Evolutionary conservation across 1,140 invertebrate genomes (phyloP).

Genomic region (Trinorchestia longiramus): DNA sequence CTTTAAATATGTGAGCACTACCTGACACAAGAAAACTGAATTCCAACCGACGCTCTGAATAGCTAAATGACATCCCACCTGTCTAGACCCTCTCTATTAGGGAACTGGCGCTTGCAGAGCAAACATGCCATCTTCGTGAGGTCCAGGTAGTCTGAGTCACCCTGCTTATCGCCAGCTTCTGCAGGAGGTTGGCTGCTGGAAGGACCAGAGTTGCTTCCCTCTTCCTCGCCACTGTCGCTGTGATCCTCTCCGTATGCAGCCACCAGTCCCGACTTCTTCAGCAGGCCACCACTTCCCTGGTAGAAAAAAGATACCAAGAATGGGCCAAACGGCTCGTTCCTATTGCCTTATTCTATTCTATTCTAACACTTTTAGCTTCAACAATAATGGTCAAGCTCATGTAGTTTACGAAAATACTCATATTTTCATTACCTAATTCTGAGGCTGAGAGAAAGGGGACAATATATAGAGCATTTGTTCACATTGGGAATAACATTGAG

Average conservation of each 20-base stretch:
- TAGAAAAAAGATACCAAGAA: neutral
- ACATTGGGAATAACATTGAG: neutral
- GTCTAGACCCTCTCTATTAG: slow-evolving; percentile 86
- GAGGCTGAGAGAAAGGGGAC: neutral
- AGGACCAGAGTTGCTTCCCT: slow-evolving; percentile 55
- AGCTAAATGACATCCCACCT: slow-evolving; percentile 70
- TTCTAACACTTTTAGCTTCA: too few species aligned
- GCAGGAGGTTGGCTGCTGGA: slow-evolving; percentile 63
- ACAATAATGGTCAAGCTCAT: too few species aligned
- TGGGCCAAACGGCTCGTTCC: too few species aligned
- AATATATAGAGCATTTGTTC: neutral
- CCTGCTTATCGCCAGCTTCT: slow-evolving; percentile 57
- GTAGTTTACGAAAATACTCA: too few species aligned
- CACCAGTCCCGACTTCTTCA: slow-evolving; percentile 73
- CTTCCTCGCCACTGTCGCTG: slow-evolving; percentile 76
- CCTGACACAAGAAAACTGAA: neutral
- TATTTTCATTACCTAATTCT: too few species aligned
- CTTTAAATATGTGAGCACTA: neutral
- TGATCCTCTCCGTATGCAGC: slow-evolving; percentile 83
- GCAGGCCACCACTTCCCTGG: neutral
- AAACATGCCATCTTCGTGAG: slow-evolving; percentile 92
- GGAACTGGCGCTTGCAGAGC: slow-evolving; percentile 95
- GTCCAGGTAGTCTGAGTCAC: slow-evolving; percentile 79
- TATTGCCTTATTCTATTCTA: too few species aligned
- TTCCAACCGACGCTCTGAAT: neutral